phyloP scores from a whole-genome alignment of 2,797 vertebrate genomes.

The Coendou prehensilis region DNA sequence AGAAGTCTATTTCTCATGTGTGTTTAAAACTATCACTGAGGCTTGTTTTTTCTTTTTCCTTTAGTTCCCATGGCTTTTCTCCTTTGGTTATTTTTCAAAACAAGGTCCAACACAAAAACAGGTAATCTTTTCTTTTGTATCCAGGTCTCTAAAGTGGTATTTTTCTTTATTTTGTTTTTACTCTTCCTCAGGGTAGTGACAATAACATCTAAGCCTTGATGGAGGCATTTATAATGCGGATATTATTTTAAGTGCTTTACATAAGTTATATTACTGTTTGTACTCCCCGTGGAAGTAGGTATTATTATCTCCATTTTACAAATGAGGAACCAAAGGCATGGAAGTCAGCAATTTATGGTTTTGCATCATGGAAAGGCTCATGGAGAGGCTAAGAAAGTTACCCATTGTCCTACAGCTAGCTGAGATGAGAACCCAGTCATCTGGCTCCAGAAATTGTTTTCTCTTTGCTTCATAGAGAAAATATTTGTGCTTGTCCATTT shows the following conservation, averaged over 20 bases:
- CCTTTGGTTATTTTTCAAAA: slow-evolving; percentile 94
- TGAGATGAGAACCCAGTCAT: neutral
- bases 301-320: neutral
- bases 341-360: no score
- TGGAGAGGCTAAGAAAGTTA: neutral
- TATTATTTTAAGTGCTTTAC: neutral
- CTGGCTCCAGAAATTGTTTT: neutral
- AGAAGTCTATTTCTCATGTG: slow-evolving; percentile 48
- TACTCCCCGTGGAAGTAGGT: neutral
- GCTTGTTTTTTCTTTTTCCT: slow-evolving; percentile 10
- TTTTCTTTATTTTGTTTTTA: neutral
- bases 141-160: neutral
- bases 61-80: slow-evolving; percentile 97
- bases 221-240: neutral
- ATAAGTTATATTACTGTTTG: neutral
- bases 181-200: neutral
- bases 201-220: neutral
- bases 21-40: slow-evolving; percentile 54
- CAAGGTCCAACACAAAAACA: slow-evolving; percentile 96
- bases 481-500: neutral
- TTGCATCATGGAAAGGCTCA: no score
- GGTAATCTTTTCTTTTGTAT: slow-evolving; percentile 88
- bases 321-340: neutral
- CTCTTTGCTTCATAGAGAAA: neutral
- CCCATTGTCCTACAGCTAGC: neutral